Conservation (phyloP, 2,797 vertebrate species). For the Parotocinclus haroldoi region DNA sequence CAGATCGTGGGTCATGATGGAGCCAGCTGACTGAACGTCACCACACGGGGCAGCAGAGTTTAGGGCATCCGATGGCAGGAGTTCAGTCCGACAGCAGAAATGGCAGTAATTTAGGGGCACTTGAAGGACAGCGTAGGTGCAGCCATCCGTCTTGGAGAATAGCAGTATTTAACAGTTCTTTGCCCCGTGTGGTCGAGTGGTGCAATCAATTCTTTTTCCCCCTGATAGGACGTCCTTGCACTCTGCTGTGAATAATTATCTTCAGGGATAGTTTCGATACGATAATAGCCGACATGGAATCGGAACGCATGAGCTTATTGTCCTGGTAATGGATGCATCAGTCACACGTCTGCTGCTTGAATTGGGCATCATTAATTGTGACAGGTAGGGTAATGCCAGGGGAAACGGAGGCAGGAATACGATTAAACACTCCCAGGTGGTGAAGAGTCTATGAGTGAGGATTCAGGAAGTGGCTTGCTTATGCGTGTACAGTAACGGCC, state of each 20-base stretch:
- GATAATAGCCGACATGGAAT: conserved; percentile 55
- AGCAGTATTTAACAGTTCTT: conserved; percentile 30
- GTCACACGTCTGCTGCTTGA: conserved; percentile 54
- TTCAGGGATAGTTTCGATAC: conserved; percentile 51
- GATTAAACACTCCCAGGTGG: too few relatives aligned
- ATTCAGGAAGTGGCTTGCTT: too few relatives aligned
- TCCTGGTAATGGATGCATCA: conserved; percentile 62
- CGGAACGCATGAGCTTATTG: conserved; percentile 51
- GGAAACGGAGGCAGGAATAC: conserved; percentile 43
- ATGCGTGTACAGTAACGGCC: too few relatives aligned
- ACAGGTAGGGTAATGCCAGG: conserved; percentile 52
- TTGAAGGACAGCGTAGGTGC: conserved; percentile 22
- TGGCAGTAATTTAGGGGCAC: conserved; percentile 2
- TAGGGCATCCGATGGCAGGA: too few relatives aligned
- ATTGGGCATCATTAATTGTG: conserved; percentile 64
- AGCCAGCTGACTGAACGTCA: too few relatives aligned
- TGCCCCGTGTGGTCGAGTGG: conserved; percentile 10
- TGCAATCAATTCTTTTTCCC: conserved; percentile 21
- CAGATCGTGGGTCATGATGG: too few relatives aligned
- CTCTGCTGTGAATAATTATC: conserved; percentile 36
- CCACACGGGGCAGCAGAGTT: too few relatives aligned
- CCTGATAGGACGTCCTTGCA: conserved; percentile 39
- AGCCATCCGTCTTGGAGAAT: conserved; percentile 26
- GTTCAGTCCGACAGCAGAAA: too few relatives aligned
- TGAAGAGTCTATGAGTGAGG: too few relatives aligned